A percentile compares a stretch with the other conserved stretches of the same genome.
Evolutionary conservation across 2,888 invertebrate species (phyloP).

Genomic region (Mystacides longicornis): DNA sequence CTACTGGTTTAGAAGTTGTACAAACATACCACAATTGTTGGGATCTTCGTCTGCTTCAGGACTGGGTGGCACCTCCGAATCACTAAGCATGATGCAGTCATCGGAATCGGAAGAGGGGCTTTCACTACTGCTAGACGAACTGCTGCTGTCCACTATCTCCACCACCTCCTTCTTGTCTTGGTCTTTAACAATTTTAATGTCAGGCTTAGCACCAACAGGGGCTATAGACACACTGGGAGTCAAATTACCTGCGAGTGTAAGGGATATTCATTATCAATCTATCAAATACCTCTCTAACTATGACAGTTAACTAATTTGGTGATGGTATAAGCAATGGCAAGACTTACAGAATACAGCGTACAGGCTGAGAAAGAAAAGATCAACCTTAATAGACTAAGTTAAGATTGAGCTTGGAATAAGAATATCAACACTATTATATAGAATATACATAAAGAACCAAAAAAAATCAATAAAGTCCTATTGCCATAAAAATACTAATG

Average conservation of each 20-base stretch:
- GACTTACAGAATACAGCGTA: too few relatives aligned
- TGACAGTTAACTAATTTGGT: too few relatives aligned
- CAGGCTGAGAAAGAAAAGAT: too few relatives aligned
- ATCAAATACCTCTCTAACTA: too few relatives aligned
- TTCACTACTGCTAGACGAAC: conserved; percentile 50
- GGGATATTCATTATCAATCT: too few relatives aligned
- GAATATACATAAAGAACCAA: too few relatives aligned
- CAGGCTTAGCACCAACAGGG: conserved; percentile 31
- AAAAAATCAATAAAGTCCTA: too few relatives aligned
- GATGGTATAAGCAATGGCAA: too few relatives aligned
- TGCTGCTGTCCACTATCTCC: conserved; percentile 67
- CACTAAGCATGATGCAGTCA: conserved; percentile 82
- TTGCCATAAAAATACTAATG: too few relatives aligned
- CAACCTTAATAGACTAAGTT: too few relatives aligned
- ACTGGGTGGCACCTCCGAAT: conserved; percentile 71
- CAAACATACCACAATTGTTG: conserved; percentile 66
- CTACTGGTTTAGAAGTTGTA: background rate
- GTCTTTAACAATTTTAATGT: conserved; percentile 25
- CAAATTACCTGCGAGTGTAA: conserved; percentile 33
- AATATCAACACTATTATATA: too few relatives aligned
- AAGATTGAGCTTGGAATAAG: too few relatives aligned
- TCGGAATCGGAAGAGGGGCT: conserved; percentile 64
- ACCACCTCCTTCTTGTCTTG: conserved; percentile 47
- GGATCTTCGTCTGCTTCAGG: conserved; percentile 81
- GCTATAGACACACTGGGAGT: conserved; percentile 46